Evolutionary conservation across 2,797 vertebrate species (phyloP), one percentile per base, ranked within the genome.

Genomic region (Acanthurus lineatus): DNA sequence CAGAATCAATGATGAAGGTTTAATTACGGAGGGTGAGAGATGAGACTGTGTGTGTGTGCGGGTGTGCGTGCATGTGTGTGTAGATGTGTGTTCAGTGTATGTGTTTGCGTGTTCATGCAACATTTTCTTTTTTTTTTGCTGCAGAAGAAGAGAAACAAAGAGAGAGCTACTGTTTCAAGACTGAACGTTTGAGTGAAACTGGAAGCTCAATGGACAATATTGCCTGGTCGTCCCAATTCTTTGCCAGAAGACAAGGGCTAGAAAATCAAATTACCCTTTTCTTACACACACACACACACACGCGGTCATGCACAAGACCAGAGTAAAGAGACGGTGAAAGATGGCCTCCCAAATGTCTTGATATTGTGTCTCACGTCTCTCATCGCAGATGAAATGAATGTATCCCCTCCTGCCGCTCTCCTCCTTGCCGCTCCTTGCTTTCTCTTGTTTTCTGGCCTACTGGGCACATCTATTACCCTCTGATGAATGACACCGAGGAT

Each of bases 1-100:
- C 69, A 57, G 86, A 92, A 95, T 95, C 93, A 93, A 94, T 94
- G 90, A 86, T 84, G 88, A 89, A 86, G 85, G 89, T 88, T 94
- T 95, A 94, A 95, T 95, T 94, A 95, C 88, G 54, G 82, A 88
- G 80, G 65, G 84, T 80, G 85, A 91, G 89, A 83, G 85, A 89
- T 78, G 73, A 89, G 90, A 90, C 84, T 5, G 20, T 52, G 60
- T 65, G 42, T 68, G 38, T 77, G 63, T 16, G 16, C 49, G 10
- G 38, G 6, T 5, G 20, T 52, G 60, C 61, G 42, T 77, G 62
- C 15, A 15, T 52, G 12, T 48, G 4, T 67, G 63, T 54, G 47
- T 45, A 28, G 20, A n/a, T 48, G 56, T 67, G 32, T 64, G 35
- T 77, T 57, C 17, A 15, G 42, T 67, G 9, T 51, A 8, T 69